phyloP scores from a whole-genome alignment of 2,888 invertebrate species.

The Oscheius onirici region DNA sequence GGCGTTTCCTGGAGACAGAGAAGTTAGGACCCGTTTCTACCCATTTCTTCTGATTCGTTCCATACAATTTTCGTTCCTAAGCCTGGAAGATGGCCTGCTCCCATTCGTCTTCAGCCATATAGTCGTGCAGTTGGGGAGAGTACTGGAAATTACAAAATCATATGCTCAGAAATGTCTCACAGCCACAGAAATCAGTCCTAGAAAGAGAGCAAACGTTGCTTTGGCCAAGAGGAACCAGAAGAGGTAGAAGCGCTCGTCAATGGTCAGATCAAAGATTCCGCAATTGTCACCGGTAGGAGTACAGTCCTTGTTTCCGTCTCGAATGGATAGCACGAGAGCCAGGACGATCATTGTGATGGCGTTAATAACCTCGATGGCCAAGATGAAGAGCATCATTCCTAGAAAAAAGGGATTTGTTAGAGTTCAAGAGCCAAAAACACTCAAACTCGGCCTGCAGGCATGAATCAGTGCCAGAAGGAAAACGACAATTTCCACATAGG shows the following conservation, averaged over 20 bases:
- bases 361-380: constrained; percentile 15
- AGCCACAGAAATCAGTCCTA: constrained; percentile 26
- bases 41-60: too few species aligned
- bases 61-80: too few species aligned
- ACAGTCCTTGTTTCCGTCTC: constrained; percentile 29
- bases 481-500: constrained; percentile 15
- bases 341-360: constrained; percentile 21
- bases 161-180: too few species aligned
- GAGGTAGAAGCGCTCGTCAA: constrained; percentile 25
- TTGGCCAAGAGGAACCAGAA: constrained; percentile 34
- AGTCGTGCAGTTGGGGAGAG: constrained; percentile 35
- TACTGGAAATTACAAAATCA: constrained; percentile 5
- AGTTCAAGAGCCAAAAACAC: too few species aligned
- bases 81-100: constrained; percentile 26
- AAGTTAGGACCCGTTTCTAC: too few species aligned
- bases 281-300: not conserved
- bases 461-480: constrained; percentile 24
- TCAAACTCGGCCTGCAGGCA: constrained; percentile 20
- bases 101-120: constrained; percentile 32
- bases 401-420: constrained; percentile 5
- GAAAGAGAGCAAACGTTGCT: constrained; percentile 31
- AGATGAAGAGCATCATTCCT: constrained; percentile 31
- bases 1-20: too few species aligned
- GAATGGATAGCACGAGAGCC: constrained; percentile 17
- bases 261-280: constrained; percentile 20